phyloP scores from a whole-genome alignment of 2,113 vertebrate species.

The Meriones unguiculatus region DNA sequence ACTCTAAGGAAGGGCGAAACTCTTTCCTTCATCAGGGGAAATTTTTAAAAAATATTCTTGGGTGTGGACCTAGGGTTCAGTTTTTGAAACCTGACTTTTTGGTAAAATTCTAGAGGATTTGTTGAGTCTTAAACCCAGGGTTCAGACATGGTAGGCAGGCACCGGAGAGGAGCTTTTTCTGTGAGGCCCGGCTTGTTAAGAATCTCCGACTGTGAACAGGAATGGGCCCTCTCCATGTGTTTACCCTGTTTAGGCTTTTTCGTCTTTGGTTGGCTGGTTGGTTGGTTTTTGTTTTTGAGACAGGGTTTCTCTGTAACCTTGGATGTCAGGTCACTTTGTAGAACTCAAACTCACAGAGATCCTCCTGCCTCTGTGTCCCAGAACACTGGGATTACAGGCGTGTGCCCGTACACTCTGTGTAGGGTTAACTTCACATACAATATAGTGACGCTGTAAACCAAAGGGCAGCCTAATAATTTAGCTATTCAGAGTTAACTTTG shows the following conservation, averaged over 20 bases:
- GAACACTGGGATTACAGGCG: too few relatives aligned
- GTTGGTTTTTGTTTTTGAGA: too few relatives aligned
- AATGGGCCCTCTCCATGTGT: neutral
- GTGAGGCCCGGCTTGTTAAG: conserved; percentile 43
- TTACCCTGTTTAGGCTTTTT: neutral
- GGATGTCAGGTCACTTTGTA: too few relatives aligned
- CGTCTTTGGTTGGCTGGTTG: too few relatives aligned
- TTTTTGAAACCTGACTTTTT: conserved; percentile 19
- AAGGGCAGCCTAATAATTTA: conserved; percentile 24
- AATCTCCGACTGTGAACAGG: conserved; percentile 11
- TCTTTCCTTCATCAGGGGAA: neutral
- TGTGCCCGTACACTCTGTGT: neutral
- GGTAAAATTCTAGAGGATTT: neutral
- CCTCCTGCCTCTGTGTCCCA: too few relatives aligned
- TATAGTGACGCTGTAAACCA: neutral
- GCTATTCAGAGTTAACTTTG: conserved; percentile 38
- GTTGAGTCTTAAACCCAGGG: neutral
- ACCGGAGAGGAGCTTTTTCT: neutral
- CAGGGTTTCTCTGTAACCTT: too few relatives aligned
- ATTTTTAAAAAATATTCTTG: conserved; percentile 36
- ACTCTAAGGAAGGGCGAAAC: neutral
- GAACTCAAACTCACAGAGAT: too few relatives aligned
- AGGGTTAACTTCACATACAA: conserved; percentile 7
- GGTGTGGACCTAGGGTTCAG: neutral
- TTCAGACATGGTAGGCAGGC: neutral